Base-by-base conservation (phyloP, 92 coral and sea anemone genomes). In the Palythoa caribaeorum region DNA sequence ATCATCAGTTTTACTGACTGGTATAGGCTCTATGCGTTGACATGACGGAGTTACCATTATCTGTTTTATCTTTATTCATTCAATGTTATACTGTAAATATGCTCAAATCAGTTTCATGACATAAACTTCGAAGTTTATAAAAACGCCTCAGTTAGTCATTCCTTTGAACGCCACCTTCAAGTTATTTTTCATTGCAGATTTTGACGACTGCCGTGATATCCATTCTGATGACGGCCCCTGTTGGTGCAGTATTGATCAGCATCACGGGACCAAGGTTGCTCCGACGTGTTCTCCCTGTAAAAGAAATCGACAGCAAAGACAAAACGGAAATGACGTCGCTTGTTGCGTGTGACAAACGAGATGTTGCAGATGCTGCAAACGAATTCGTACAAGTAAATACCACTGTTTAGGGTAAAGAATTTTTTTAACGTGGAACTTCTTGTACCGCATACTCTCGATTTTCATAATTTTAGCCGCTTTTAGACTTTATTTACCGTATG, bases 171-270 rank as follows among this genome's bases (percentile, higher is more conserved):
- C 11, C 5, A 70, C 38, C 5, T 3, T 3, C 17, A 10, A 70
- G 75, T 36, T 36, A 1, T 12, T 70, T 11, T 70, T 75, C 17
- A 17, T 88, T 78, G 47, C 69, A 96, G 99, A 96, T 96, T 53
- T 83, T 96, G 79, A 96, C 98, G 71, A 90, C 96, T 87, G 98
- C 99, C n/a, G 99, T 96, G 71, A 75, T 96, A 73, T 96, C 99
- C 68, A 96, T 96, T 38, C 86, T 96, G 52, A 87, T 96, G 72
- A 96, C 99, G 51, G 99, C 99, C 2, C 99, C 99, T 48, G 89
- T 94, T 59, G 99, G 99, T 50, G 98, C 98, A 66, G 94, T 96
- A 71, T 95, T 88, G 52, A 95, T 96, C 55, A 87, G 97, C 17
- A 75, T 92, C 48, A 89, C 94, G 39, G 99, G 99, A 48, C 96